These are phyloP conservation scores for Hermetia illucens DNA, from an alignment of 1,140 invertebrate genomes.

Conservation along the genomic window DNA sequence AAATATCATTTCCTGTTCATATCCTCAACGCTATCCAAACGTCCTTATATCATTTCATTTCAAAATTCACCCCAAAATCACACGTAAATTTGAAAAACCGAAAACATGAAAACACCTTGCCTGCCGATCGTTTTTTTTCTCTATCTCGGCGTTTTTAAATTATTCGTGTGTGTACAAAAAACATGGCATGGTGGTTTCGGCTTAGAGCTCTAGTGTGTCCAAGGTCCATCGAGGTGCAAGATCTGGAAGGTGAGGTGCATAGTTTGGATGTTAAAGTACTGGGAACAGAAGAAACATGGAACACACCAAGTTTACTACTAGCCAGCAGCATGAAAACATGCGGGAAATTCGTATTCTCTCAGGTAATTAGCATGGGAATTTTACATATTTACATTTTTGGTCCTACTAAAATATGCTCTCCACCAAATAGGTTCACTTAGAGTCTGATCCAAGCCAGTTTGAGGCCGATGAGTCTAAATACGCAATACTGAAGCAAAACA, in stretches of 20 bases:
- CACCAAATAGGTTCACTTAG: constrained; percentile 41
- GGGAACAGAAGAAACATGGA: constrained; percentile 70
- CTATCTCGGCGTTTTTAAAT: constrained; percentile 4
- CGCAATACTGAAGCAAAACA: constrained; percentile 42
- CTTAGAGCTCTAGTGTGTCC: constrained; percentile 32
- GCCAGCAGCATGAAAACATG: constrained; percentile 44
- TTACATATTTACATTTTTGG: constrained; percentile 32
- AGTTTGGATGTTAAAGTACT: constrained; percentile 57
- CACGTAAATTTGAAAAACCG: no score
- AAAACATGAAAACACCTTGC: constrained; percentile 2
- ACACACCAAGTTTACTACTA: constrained; percentile 63
- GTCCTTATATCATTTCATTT: no score
- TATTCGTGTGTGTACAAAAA: constrained; percentile 5
- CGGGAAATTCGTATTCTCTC: constrained; percentile 68
- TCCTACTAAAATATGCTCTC: neutral
- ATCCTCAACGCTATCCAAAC: no score
- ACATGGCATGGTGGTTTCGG: constrained; percentile 7
- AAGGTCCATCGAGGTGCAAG: constrained; percentile 38
- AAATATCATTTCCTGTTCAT: no score
- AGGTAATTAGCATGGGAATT: constrained; percentile 50
- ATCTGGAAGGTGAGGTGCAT: constrained; percentile 49
- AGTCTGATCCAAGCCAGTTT: constrained; percentile 45
- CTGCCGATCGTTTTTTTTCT: constrained; percentile 5
- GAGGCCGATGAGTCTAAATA: constrained; percentile 47
- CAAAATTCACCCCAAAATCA: no score